Base-by-base conservation (phyloP, 2,797 vertebrate genomes). In the Sciurus vulgaris region DNA sequence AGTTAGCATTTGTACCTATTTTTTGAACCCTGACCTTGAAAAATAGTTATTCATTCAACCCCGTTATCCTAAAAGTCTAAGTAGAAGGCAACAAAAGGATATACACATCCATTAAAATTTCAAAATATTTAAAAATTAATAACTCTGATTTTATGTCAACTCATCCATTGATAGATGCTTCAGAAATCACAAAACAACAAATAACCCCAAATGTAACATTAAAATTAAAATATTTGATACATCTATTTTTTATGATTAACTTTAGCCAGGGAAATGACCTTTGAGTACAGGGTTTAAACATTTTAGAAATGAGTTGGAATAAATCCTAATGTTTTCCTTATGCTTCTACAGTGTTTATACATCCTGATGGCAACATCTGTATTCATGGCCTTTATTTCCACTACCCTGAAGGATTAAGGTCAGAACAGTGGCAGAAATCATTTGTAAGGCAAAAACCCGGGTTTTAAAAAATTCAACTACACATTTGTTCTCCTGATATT, bases 281-380 rank as follows among this genome's bases (percentile, higher is more conserved):
- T 91, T 89, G 18, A 86, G 20, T 81, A 44, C 12, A 77, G n/a
- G 26, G 49, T 59, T 76, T 15, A 67, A 65, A 63, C 59, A 38
- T 81, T 88, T 96, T 78, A 81, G 49, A 89, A 73, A 90, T 72
- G n/a, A 96, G 24, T 82, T 82, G 88, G 70, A 87, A 35, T 56
- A 86, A 93, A 20, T 54, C 10, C 56, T 47, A 81, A 33, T 88
- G 26, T 92, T 83, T 92, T 77, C 35, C 26, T 72, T 91, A 28
- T 49, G 51, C 79, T 59, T 86, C 4, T 49, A 38, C n/a, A 81
- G 30, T 79, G 35, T 95, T 83, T 69, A 35, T 63, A n/a, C 38
- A 81, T 79, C 28, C 15, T 59, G 33, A 79, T 14, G 59, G 54
- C 61, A 77, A 8, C 69, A 86, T 69, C 76, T 79, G 28, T 79